Conservation (phyloP, 2,888 invertebrate genomes). For the Cremastobaeus sp. region DNA sequence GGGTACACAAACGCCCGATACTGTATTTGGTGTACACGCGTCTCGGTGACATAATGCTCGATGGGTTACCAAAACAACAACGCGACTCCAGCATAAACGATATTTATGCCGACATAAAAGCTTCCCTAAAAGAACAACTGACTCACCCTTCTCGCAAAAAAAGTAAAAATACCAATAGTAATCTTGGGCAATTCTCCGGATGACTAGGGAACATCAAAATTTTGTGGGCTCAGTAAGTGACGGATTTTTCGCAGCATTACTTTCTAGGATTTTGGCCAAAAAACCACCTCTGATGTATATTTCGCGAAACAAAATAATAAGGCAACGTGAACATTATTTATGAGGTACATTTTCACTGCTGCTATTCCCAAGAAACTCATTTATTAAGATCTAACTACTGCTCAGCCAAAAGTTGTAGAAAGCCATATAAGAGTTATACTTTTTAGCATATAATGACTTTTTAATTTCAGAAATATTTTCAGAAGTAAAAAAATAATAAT, state of each 20-base stretch:
- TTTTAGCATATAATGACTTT: too few species aligned
- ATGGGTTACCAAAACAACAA: conserved; percentile 78
- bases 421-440: too few species aligned
- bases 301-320: too few species aligned
- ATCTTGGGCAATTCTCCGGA: conserved; percentile 38
- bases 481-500: conserved; percentile 72
- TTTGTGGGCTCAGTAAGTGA: conserved; percentile 18
- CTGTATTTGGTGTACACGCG: conserved; percentile 74
- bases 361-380: too few species aligned
- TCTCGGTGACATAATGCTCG: conserved; percentile 74
- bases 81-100: conserved; percentile 76
- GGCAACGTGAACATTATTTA: too few species aligned
- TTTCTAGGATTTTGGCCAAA: too few species aligned
- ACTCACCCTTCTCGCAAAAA: conserved; percentile 50
- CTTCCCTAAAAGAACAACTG: conserved; percentile 76
- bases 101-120: conserved; percentile 78
- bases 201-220: conserved; percentile 35
- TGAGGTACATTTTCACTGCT: too few species aligned
- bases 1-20: conserved; percentile 72
- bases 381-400: too few species aligned
- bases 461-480: too few species aligned
- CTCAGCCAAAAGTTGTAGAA: too few species aligned
- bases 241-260: conserved; percentile 4
- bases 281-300: too few species aligned
- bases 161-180: conserved; percentile 57